Evolutionary conservation across 2,888 invertebrate species (phyloP).

Genomic region (Amblyjoppa fuscipennis): DNA sequence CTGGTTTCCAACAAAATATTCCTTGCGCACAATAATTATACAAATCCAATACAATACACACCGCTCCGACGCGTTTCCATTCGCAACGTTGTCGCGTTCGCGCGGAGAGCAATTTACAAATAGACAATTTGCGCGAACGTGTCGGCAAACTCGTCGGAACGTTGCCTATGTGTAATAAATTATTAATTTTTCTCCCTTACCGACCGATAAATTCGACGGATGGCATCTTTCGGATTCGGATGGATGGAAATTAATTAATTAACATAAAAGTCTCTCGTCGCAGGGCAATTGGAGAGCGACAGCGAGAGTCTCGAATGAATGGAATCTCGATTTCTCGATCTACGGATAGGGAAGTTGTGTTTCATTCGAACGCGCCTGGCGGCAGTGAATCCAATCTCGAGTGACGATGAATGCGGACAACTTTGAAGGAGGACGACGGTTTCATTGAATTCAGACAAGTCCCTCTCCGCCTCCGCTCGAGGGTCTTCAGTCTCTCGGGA

Average conservation of each 20-base stretch:
- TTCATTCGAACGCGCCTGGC: constrained; percentile 1
- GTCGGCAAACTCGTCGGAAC: neutral
- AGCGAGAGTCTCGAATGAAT: constrained; percentile 33
- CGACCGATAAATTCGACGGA: neutral
- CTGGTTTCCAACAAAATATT: constrained; percentile 26
- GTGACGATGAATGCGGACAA: constrained; percentile 21
- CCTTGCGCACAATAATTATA: neutral
- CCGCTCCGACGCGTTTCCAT: neutral
- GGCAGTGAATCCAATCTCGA: constrained; percentile 20
- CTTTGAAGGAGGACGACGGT: constrained; percentile 21
- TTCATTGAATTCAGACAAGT: constrained; percentile 42
- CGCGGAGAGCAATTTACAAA: neutral
- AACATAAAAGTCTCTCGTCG: constrained; percentile 26
- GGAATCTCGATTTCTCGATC: constrained; percentile 34
- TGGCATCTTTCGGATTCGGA: neutral
- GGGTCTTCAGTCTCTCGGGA: constrained; percentile 13
- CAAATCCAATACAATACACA: neutral
- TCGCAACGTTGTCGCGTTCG: neutral
- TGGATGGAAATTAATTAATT: constrained; percentile 4
- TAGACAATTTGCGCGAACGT: neutral
- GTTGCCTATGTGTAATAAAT: neutral
- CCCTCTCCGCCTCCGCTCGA: constrained; percentile 30
- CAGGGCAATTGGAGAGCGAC: neutral
- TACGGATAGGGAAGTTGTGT: constrained; percentile 9
- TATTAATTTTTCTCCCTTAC: neutral